A percentile compares a stretch with the other conserved stretches of the same genome.
phyloP scores from a whole-genome alignment of 1,140 invertebrate species.

The Temnothorax longispinosus region DNA sequence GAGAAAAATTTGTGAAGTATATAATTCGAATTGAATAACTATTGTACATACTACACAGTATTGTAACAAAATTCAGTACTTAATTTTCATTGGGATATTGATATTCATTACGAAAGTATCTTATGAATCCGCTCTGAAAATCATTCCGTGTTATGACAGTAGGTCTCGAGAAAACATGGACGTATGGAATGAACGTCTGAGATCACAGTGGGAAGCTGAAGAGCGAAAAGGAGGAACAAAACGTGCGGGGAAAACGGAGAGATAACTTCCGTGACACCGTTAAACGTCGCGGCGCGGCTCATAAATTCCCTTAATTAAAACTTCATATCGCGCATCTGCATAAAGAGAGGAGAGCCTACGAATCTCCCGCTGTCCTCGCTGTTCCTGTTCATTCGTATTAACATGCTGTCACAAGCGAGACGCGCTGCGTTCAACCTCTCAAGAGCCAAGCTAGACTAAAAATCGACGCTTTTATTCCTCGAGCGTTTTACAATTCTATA shows the following conservation, averaged over 20 bases:
- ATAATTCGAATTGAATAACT: no score
- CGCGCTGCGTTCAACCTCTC: neutral
- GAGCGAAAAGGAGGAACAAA: conserved; percentile 49
- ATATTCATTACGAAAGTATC: neutral
- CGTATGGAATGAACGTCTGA: conserved; percentile 39
- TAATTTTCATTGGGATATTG: neutral
- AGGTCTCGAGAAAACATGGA: neutral
- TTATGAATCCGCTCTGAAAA: neutral
- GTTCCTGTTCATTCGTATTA: conserved; percentile 69
- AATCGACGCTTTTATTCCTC: neutral
- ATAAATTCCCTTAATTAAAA: conserved; percentile 77
- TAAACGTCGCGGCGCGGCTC: conserved; percentile 66
- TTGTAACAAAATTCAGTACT: no score
- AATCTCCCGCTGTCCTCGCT: conserved; percentile 30
- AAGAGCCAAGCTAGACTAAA: conserved; percentile 7
- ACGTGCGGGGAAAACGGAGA: conserved; percentile 51
- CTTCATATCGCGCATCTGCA: conserved; percentile 71
- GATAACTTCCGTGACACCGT: conserved; percentile 63
- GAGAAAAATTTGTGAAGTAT: no score
- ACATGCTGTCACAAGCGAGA: conserved; percentile 41
- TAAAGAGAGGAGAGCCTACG: conserved; percentile 68
- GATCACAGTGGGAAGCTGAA: neutral
- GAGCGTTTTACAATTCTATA: neutral
- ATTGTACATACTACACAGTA: no score
- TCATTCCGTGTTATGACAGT: neutral